These are phyloP conservation scores for Malacoctenus gilli DNA, from an alignment of 2,797 vertebrate genomes.

Conservation along the genomic window DNA sequence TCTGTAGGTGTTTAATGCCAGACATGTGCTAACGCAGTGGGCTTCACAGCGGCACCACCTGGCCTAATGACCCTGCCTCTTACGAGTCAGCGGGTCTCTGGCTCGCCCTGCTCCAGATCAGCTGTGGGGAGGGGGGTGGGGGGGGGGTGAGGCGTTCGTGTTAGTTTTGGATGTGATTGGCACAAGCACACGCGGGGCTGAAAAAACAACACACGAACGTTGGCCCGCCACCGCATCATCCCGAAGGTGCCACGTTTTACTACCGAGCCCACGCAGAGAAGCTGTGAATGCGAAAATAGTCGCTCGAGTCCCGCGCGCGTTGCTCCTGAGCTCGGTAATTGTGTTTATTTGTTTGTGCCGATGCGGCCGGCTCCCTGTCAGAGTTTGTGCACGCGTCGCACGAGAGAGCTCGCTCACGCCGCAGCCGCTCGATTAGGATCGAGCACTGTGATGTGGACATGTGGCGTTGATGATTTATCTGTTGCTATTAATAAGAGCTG, in stretches of 20 bases:
- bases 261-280: constrained; percentile 18
- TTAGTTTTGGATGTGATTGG: constrained; percentile 14
- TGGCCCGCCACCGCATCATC: constrained; percentile 3
- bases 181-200: neutral
- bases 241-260: constrained; percentile 14
- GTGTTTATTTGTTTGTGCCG: neutral
- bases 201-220: constrained; percentile 19
- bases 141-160: constrained; percentile 8
- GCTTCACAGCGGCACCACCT: constrained; percentile 68
- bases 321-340: neutral
- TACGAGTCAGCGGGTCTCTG: constrained; percentile 81
- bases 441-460: constrained; percentile 39
- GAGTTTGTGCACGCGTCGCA: constrained; percentile 5
- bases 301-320: too few relatives aligned
- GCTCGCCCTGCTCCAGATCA: constrained; percentile 66
- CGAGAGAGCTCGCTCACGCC: constrained; percentile 16
- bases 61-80: constrained; percentile 76
- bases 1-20: constrained; percentile 69
- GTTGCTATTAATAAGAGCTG: constrained; percentile 63
- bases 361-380: neutral
- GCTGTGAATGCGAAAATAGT: constrained; percentile 12
- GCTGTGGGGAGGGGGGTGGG: constrained; percentile 41
- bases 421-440: constrained; percentile 41
- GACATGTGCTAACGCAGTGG: constrained; percentile 80
- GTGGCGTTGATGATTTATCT: constrained; percentile 65